Conservation (phyloP, 1,140 invertebrate genomes). For the Drosophila carrolli region DNA sequence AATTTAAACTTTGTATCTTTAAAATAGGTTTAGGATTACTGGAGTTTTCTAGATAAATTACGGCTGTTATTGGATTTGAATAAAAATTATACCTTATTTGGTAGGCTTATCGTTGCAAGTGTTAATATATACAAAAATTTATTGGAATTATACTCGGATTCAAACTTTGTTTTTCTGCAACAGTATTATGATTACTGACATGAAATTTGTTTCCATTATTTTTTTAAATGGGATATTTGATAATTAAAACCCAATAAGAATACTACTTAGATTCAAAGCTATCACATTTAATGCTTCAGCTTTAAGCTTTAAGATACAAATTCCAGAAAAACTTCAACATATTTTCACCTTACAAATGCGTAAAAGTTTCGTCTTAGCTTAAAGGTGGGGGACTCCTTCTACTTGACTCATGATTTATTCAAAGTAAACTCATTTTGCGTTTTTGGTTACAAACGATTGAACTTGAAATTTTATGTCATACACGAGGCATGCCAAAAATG, state of each 20-base stretch:
- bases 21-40: not conserved
- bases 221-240: too few species aligned
- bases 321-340: not conserved
- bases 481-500: slow-evolving; percentile 36
- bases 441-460: slow-evolving; percentile 69
- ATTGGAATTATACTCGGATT: too few species aligned
- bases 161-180: too few species aligned
- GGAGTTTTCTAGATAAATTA: not conserved
- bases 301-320: not conserved
- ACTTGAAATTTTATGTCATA: slow-evolving; percentile 63
- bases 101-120: not conserved
- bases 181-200: too few species aligned
- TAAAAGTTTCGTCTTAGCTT: slow-evolving; percentile 48
- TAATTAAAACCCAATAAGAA: too few species aligned
- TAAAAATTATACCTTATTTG: not conserved
- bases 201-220: too few species aligned
- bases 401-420: slow-evolving; percentile 73
- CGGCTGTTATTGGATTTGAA: not conserved
- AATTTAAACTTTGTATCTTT: not conserved
- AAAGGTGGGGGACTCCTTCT: slow-evolving; percentile 17
- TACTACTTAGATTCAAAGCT: too few species aligned
- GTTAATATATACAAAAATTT: too few species aligned
- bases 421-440: slow-evolving; percentile 68
- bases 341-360: slow-evolving; percentile 7
- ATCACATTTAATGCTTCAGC: too few species aligned